Evolutionary conservation across 2,888 invertebrate genomes (phyloP).

Genomic region (Morinoia aosen): DNA sequence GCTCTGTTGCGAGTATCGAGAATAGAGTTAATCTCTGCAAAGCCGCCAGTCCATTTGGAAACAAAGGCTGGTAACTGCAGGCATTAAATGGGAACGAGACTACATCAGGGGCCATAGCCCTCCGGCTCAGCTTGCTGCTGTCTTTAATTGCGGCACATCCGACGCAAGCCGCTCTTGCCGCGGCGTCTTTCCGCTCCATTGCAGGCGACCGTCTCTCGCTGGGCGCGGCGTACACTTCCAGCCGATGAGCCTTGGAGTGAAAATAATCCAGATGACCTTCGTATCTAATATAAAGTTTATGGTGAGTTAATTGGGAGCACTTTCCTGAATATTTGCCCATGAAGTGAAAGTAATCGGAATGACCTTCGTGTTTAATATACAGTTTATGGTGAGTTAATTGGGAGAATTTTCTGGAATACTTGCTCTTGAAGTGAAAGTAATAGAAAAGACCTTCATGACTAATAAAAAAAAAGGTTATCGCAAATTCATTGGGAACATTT

Average conservation of each 20-base stretch:
- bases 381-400: neutral
- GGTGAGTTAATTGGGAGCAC: no score
- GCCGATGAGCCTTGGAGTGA: neutral
- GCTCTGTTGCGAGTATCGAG: slow-evolving; percentile 21
- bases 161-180: neutral
- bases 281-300: neutral
- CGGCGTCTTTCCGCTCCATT: neutral
- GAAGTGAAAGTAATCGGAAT: no score
- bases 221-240: neutral
- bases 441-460: neutral
- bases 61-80: slow-evolving; percentile 43
- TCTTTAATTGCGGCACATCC: slow-evolving; percentile 31
- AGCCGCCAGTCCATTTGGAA: slow-evolving; percentile 25
- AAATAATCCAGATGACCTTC: neutral
- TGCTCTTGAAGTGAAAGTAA: no score
- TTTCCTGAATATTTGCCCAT: no score
- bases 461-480: neutral
- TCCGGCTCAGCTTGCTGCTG: neutral
- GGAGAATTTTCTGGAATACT: no score
- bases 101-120: slow-evolving; percentile 6
- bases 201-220: neutral
- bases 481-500: no score
- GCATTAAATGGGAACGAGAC: slow-evolving; percentile 44
- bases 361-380: neutral
- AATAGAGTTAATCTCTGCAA: slow-evolving; percentile 33